phyloP scores from a whole-genome alignment of 2,797 vertebrate species.

The Neoniphon sammara region DNA sequence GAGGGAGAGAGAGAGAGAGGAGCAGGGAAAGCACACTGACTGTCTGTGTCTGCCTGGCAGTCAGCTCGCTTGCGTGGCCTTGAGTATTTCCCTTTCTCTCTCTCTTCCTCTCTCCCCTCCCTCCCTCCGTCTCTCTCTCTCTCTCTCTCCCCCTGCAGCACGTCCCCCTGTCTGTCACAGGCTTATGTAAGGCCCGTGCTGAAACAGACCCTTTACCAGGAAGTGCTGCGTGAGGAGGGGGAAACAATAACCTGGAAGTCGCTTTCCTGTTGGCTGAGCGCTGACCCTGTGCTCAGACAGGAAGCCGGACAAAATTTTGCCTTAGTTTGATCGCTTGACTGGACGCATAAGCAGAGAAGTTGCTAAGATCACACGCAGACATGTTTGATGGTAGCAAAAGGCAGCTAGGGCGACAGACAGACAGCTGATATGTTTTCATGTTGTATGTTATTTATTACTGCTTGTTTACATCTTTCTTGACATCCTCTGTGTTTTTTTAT shows the following conservation, averaged over 20 bases:
- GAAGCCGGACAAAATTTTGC: background rate
- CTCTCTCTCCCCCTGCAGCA: conserved; percentile 22
- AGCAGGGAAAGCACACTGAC: conserved; percentile 35
- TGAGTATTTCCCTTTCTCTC: conserved; percentile 10
- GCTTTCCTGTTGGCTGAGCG: conserved; percentile 5
- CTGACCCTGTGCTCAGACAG: background rate
- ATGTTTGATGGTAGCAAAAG: background rate
- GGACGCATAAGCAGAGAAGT: background rate
- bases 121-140: background rate
- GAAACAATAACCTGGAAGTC: conserved; percentile 37
- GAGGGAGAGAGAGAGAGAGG: conserved; percentile 12
- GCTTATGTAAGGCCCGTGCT: conserved; percentile 52
- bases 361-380: background rate
- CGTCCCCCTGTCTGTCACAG: conserved; percentile 63
- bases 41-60: conserved; percentile 67
- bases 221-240: conserved; percentile 26
- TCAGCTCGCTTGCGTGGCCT: conserved; percentile 68
- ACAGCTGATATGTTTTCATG: background rate
- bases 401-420: too few relatives aligned
- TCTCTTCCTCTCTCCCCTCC: conserved; percentile 5
- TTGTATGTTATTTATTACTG: background rate
- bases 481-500: too few relatives aligned
- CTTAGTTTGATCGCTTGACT: background rate
- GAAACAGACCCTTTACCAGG: conserved; percentile 52
- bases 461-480: too few relatives aligned